phyloP scores from a whole-genome alignment of 1,140 invertebrate genomes.

The Lysiphlebus fabarum region DNA sequence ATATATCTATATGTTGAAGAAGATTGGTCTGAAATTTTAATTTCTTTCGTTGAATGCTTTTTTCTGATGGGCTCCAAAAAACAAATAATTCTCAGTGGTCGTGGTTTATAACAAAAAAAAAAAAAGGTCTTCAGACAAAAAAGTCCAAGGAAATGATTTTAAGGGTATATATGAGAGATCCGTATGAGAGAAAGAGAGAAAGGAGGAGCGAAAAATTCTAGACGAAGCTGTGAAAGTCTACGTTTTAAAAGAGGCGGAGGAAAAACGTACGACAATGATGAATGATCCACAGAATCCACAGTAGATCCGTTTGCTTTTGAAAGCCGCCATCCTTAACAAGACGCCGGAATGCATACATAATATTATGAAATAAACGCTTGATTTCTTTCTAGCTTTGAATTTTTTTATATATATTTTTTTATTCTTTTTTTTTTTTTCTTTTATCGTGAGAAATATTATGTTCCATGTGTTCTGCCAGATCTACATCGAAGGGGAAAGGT shows the following conservation, averaged over 20 bases:
- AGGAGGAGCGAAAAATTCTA: slow-evolving; percentile 23
- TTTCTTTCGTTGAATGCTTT: too few relatives aligned
- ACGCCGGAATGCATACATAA: slow-evolving; percentile 6
- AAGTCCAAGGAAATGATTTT: too few relatives aligned
- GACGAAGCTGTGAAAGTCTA: slow-evolving; percentile 24
- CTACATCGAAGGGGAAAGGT: too few relatives aligned
- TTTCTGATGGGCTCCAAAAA: too few relatives aligned
- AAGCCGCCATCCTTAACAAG: slow-evolving; percentile 28
- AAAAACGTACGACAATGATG: slow-evolving; percentile 48
- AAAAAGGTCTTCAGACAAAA: too few relatives aligned
- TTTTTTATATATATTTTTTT: slow-evolving; percentile 10
- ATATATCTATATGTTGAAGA: too few relatives aligned
- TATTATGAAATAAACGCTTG: slow-evolving; percentile 2
- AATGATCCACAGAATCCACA: slow-evolving; percentile 44
- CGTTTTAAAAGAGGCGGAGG: slow-evolving; percentile 33
- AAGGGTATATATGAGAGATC: slow-evolving; percentile 29
- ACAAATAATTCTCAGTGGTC: too few relatives aligned
- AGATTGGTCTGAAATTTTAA: too few relatives aligned
- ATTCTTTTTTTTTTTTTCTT: background rate
- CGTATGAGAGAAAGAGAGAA: slow-evolving; percentile 24
- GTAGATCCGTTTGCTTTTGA: slow-evolving; percentile 41
- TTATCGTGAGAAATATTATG: background rate
- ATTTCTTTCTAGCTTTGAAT: slow-evolving; percentile 8
- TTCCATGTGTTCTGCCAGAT: too few relatives aligned
- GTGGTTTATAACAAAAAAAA: too few relatives aligned